phyloP scores from a whole-genome alignment of 2,797 vertebrate species.

The Scolopax rusticola region DNA sequence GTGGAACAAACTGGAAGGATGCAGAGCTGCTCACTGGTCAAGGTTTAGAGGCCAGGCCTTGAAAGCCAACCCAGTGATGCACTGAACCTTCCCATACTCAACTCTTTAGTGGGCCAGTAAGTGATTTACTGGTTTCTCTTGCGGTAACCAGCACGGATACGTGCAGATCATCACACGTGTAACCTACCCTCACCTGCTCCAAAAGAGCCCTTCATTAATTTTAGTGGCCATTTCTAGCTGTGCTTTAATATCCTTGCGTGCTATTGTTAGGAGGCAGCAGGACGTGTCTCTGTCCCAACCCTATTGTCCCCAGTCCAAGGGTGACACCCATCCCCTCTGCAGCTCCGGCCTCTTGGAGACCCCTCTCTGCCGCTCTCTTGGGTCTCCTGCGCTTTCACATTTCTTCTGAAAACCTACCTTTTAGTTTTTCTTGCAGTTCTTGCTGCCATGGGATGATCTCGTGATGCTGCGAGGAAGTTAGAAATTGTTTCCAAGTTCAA shows the following conservation, averaged over 20 bases:
- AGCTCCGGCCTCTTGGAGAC: not conserved
- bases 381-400: accelerated
- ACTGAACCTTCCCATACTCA: accelerated
- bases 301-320: not conserved
- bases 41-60: not conserved
- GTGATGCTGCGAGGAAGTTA: not conserved
- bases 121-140: not conserved
- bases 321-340: not conserved
- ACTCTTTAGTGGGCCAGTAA: accelerated
- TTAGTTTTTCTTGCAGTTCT: not conserved
- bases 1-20: not conserved
- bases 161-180: not conserved
- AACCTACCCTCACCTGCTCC: not conserved
- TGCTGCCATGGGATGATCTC: not conserved
- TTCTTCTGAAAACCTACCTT: not conserved
- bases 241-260: not conserved
- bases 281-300: not conserved
- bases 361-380: not conserved
- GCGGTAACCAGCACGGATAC: not conserved
- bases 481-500: not conserved
- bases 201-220: not conserved
- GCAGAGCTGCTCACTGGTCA: not conserved
- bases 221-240: not conserved
- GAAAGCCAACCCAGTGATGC: not conserved
- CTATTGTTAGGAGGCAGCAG: not conserved